Conservation (phyloP, 2,113 vertebrate species). For the Anhinga anhinga region DNA sequence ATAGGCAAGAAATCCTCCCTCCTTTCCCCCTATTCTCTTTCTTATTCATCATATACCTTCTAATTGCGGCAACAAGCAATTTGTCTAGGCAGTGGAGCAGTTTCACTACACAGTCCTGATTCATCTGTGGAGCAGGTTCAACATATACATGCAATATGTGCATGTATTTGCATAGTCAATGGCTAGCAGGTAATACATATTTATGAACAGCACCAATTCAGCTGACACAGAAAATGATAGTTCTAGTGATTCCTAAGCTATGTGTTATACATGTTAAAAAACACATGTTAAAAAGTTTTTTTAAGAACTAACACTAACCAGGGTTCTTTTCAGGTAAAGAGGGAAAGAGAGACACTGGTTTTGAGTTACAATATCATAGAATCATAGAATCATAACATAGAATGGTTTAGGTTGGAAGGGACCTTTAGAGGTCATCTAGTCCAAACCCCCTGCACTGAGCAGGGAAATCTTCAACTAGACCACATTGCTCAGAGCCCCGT, state of each 20-base stretch:
- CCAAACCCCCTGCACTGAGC: no score
- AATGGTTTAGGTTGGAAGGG: no score
- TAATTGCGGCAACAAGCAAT: background rate
- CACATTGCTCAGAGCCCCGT: no score
- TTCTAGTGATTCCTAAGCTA: background rate
- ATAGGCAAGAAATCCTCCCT: background rate
- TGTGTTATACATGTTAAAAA: background rate
- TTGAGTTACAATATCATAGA: background rate
- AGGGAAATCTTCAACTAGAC: no score
- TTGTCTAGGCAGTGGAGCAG: background rate
- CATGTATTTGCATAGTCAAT: background rate
- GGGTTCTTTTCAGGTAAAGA: background rate
- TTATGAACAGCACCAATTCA: background rate
- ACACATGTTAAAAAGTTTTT: rapidly evolving
- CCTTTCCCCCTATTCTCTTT: background rate
- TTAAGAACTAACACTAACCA: rapidly evolving
- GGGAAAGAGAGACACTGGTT: background rate
- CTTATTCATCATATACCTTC: background rate
- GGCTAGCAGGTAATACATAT: background rate
- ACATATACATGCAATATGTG: background rate
- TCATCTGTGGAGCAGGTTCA: background rate
- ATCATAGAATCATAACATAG: no score
- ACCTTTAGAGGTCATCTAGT: no score
- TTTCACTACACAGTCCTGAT: background rate
- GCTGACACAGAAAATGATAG: background rate